Evolutionary conservation across 1,140 invertebrate species (phyloP), one percentile per base, ranked within the genome.

Genomic region (Varroa destructor): DNA sequence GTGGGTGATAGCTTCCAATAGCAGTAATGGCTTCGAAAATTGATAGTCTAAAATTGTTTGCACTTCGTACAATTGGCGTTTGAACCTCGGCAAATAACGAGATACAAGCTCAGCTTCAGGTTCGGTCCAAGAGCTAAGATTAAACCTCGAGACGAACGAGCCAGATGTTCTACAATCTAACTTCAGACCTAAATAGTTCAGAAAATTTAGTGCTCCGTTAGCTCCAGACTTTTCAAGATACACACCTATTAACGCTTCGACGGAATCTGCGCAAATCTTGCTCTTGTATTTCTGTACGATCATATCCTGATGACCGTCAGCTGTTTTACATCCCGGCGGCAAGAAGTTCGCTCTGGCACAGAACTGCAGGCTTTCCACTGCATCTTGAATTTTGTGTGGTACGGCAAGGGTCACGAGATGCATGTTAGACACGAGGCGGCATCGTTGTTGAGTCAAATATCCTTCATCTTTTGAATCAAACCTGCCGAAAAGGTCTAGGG

Each of bases 1-100:
- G 83, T 99, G 96, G 0, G 94, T 97, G 77, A 99, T 88, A 10
- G 96, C 90, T 81, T 97, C 91, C 6, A 97, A 81, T 0, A 97
- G 81, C 76, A 91, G 92, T 43, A 88, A 88, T 40, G 86, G 83
- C 78, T 97, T 90, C 2, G 83, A 83, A 80, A 98, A 97, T 43
- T 82, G 82, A 80, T 98, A 98, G 1, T 86, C 85, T 73, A 99
- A 37, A 67, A 67, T 14, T 43, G 12, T 67, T 8, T 70, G 54
- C 51, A 74, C 72, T 12, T 43, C n/a, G 55, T n/a, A 37, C 61
- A 70, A 12, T n/a, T 43, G 40, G 25, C 14, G 36, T 71, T 43
- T 46, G 42, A n/a, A 71, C 64, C 37, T 71, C 61, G 73, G 25
- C 57, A 36, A 42, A 6, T 55, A 56, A 37, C 71, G 70, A 72